Percentiles rank a stretch among this genome's conserved stretches.
phyloP scores from a whole-genome alignment of 2,888 invertebrate genomes.

The Trichogramma evanescens region DNA sequence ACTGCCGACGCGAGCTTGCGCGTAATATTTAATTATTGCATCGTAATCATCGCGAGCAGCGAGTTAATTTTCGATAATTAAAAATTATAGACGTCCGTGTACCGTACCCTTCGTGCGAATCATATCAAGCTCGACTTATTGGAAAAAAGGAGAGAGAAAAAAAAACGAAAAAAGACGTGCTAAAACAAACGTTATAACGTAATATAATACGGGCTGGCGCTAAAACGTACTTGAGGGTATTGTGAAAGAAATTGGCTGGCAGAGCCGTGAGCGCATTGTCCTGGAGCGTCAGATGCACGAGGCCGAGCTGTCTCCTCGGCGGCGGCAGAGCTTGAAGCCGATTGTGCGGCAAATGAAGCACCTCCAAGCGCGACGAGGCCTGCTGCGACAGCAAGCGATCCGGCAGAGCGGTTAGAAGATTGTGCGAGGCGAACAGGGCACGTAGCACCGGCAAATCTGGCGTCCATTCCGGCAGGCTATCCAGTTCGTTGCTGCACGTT shows the following conservation, averaged over 20 bases:
- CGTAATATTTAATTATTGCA: too few relatives aligned
- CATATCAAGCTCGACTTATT: too few relatives aligned
- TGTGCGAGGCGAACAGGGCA: conserved; percentile 69
- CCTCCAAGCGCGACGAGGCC: conserved; percentile 60
- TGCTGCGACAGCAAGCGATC: conserved; percentile 66
- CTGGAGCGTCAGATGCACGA: conserved; percentile 62
- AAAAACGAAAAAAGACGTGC: not conserved
- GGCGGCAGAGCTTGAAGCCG: conserved; percentile 67
- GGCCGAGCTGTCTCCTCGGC: conserved; percentile 63
- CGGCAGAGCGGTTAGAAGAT: conserved; percentile 62
- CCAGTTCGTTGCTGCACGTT: conserved; percentile 57
- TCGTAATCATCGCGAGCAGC: too few relatives aligned
- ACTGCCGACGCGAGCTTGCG: too few relatives aligned
- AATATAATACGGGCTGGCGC: not conserved
- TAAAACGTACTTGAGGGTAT: conserved; percentile 47
- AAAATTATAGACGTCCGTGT: too few relatives aligned
- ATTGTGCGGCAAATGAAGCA: conserved; percentile 71
- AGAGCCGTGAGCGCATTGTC: conserved; percentile 69
- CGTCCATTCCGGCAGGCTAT: conserved; percentile 69
- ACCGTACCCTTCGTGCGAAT: too few relatives aligned
- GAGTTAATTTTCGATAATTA: too few relatives aligned
- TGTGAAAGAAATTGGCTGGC: conserved; percentile 69
- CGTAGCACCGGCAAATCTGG: conserved; percentile 65
- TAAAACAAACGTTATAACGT: not conserved
- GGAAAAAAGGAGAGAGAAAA: too few relatives aligned